Percentiles rank a stretch among this genome's conserved stretches.
Evolutionary conservation across 2,888 invertebrate genomes (phyloP).

Genomic region (Eupithecia subumbrata): DNA sequence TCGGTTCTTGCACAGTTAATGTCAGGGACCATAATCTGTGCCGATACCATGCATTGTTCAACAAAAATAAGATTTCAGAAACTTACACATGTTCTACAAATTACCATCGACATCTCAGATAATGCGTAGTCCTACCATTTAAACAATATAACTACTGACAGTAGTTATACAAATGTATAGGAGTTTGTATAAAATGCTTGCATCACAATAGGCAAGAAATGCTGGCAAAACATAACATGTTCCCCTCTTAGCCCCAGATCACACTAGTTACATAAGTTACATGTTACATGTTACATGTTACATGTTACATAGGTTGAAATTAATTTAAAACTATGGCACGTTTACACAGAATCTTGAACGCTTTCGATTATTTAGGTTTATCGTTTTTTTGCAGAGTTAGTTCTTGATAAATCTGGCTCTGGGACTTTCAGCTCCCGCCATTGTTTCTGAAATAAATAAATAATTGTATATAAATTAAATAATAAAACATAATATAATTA

Average conservation of each 20-base stretch:
- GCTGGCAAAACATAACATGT: not conserved
- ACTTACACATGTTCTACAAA: not conserved
- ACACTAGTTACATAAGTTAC: not conserved
- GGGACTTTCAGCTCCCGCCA: conserved; percentile 78
- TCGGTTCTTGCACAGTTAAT: not conserved
- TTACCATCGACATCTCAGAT: not conserved
- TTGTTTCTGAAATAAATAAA: conserved; percentile 65
- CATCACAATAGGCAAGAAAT: conserved; percentile 1
- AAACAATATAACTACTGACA: not conserved
- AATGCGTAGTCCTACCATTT: not conserved
- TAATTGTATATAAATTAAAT: too few species aligned
- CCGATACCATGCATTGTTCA: not conserved
- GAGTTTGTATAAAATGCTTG: not conserved
- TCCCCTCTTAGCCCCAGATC: not conserved
- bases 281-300: too few species aligned
- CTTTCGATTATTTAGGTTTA: conserved; percentile 13
- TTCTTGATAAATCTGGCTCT: conserved; percentile 58
- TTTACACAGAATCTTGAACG: conserved; percentile 5
- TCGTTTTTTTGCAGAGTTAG: conserved; percentile 31
- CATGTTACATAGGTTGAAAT: too few species aligned
- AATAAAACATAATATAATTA: not conserved
- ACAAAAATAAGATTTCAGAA: not conserved
- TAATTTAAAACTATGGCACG: conserved; percentile 38
- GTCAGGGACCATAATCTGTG: not conserved
- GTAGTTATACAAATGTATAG: not conserved